phyloP scores from a whole-genome alignment of 2,888 invertebrate species.

The Chaetogeoica ovagalla region DNA sequence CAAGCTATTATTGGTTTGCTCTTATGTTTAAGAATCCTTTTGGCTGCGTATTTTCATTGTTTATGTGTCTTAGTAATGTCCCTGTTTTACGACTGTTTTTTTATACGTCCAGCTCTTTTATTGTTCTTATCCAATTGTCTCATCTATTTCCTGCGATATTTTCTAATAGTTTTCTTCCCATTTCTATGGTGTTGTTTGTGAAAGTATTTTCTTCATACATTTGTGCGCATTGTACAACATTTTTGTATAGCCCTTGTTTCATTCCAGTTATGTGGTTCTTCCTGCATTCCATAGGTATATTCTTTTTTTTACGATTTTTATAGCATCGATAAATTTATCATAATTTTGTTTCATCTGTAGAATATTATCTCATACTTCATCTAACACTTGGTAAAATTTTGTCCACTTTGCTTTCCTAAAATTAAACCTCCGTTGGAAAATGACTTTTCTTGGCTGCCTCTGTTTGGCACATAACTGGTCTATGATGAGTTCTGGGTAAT shows the following conservation, averaged over 20 bases:
- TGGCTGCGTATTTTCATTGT: background rate
- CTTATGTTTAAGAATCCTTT: background rate
- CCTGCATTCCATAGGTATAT: no score
- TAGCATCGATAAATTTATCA: no score
- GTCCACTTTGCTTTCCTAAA: no score
- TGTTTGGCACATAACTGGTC: no score
- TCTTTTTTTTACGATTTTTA: no score
- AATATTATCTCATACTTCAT: no score
- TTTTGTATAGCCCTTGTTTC: background rate
- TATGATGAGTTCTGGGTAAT: no score
- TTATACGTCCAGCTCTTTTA: background rate
- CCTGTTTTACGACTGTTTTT: background rate
- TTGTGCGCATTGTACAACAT: background rate
- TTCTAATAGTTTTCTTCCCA: background rate
- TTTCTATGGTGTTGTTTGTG: background rate
- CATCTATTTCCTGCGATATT: background rate
- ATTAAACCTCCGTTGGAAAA: no score
- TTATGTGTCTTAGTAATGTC: background rate
- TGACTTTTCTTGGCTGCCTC: no score
- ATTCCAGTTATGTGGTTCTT: background rate
- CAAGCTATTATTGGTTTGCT: background rate
- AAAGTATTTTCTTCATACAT: background rate
- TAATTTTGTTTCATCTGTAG: no score
- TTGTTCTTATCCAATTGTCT: background rate
- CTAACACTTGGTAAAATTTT: no score